Percentiles rank a stretch among this genome's conserved stretches.
Evolutionary conservation across 2,888 invertebrate genomes (phyloP).

Genomic region (Brachyptera putata): DNA sequence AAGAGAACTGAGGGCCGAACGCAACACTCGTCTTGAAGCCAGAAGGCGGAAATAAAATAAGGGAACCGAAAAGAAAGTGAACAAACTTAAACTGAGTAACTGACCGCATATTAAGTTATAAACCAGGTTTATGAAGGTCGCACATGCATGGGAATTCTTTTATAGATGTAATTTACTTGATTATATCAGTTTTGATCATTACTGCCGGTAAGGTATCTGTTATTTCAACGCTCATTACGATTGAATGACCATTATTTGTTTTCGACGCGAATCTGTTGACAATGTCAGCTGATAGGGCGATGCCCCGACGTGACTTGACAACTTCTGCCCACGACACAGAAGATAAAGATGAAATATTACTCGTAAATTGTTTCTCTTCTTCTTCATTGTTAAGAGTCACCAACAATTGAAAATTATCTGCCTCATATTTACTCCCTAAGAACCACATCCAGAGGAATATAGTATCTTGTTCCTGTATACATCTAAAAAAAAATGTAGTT

Average conservation of each 20-base stretch:
- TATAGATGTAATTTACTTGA: too few relatives aligned
- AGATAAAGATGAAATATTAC: conserved; percentile 11
- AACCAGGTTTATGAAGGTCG: not conserved
- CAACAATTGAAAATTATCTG: conserved; percentile 3
- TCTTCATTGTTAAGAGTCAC: too few relatives aligned
- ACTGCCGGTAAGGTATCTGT: not conserved
- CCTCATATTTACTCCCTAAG: conserved; percentile 12
- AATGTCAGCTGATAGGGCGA: too few relatives aligned
- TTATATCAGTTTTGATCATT: not conserved
- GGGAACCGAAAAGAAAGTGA: conserved; percentile 3
- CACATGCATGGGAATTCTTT: too few relatives aligned
- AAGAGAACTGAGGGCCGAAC: not conserved
- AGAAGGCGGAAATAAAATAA: not conserved
- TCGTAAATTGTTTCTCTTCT: not conserved
- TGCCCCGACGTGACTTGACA: not conserved
- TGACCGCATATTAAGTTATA: not conserved
- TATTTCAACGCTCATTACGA: conserved; percentile 18
- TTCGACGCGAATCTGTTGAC: conserved; percentile 4
- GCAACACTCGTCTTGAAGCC: not conserved
- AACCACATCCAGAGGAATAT: conserved; percentile 27
- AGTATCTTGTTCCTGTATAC: conserved; percentile 25
- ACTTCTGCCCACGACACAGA: conserved; percentile 25
- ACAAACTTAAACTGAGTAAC: too few relatives aligned
- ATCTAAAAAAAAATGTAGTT: conserved; percentile 41
- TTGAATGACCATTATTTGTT: not conserved